phyloP scores from a whole-genome alignment of 2,888 invertebrate species.

The Teinopalpus imperialis region DNA sequence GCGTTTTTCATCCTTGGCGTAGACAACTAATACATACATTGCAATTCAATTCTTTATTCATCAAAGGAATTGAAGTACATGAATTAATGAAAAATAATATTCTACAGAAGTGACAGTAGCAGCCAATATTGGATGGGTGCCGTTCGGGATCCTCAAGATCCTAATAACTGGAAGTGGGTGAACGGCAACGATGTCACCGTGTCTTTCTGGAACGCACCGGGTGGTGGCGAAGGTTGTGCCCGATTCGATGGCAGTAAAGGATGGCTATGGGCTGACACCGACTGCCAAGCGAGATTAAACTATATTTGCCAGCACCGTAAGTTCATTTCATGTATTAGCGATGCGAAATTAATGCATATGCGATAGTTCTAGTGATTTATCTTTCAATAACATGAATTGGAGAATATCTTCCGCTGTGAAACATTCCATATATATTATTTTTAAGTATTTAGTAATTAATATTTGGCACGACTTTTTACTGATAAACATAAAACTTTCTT shows the following conservation, averaged over 20 bases:
- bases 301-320: slow-evolving; percentile 97
- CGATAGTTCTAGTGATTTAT: slow-evolving; percentile 3
- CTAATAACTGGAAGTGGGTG: slow-evolving; percentile 94
- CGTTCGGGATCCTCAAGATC: slow-evolving; percentile 89
- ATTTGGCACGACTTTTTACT: no score
- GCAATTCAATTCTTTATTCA: no score
- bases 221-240: slow-evolving; percentile 92
- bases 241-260: slow-evolving; percentile 96
- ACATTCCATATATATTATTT: no score
- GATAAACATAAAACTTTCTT: no score
- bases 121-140: slow-evolving; percentile 98
- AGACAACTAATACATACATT: no score
- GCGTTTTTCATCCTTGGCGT: no score
- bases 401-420: no score
- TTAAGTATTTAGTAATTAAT: no score
- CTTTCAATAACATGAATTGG: slow-evolving; percentile 10
- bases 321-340: slow-evolving; percentile 54
- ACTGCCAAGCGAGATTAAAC: slow-evolving; percentile 91
- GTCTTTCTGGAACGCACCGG: slow-evolving; percentile 95
- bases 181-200: slow-evolving; percentile 93
- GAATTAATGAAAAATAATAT: no score
- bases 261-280: slow-evolving; percentile 97
- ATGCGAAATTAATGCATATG: slow-evolving; percentile 10
- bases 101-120: slow-evolving; percentile 89
- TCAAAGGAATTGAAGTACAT: no score